phyloP scores from a whole-genome alignment of 2,888 invertebrate species.

The Ceramica pisi region DNA sequence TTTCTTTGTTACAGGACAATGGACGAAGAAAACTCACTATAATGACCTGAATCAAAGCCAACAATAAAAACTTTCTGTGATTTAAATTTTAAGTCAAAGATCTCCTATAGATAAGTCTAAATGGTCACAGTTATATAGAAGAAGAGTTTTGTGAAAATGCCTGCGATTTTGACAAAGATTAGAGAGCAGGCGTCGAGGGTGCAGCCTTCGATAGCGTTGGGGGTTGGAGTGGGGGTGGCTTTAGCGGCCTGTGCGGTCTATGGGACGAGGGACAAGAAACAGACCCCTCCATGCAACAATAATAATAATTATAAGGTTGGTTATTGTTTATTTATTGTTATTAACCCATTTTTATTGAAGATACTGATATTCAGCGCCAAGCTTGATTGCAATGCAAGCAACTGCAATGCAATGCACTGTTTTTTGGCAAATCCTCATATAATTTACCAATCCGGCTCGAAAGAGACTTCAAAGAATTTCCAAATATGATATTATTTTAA shows the following conservation, averaged over 20 bases:
- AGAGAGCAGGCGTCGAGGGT: conserved; percentile 87
- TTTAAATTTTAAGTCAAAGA: conserved; percentile 64
- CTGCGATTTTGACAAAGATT: conserved; percentile 87
- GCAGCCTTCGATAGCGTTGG: conserved; percentile 84
- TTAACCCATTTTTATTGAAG: too few relatives aligned
- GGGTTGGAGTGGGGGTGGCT: conserved; percentile 87
- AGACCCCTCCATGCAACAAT: conserved; percentile 80
- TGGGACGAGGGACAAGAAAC: conserved; percentile 84
- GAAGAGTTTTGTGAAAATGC: conserved; percentile 78
- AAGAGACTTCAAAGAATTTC: too few relatives aligned
- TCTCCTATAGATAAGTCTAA: conserved; percentile 68
- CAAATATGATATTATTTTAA: too few relatives aligned
- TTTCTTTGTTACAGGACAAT: conserved; percentile 81
- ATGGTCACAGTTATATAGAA: conserved; percentile 48
- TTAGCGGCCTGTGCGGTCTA: conserved; percentile 86
- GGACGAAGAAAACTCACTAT: conserved; percentile 73
- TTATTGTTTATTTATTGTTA: not conserved
- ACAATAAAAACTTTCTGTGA: conserved; percentile 46
- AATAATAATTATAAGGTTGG: conserved; percentile 89
- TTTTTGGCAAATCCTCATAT: too few relatives aligned
- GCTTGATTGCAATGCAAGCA: too few relatives aligned
- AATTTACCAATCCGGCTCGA: too few relatives aligned
- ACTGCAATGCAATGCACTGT: too few relatives aligned
- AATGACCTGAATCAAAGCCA: conserved; percentile 43
- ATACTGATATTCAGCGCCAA: too few relatives aligned